Base-by-base conservation (phyloP, 2,797 vertebrate species). In the Ctenosaura bakeri region DNA sequence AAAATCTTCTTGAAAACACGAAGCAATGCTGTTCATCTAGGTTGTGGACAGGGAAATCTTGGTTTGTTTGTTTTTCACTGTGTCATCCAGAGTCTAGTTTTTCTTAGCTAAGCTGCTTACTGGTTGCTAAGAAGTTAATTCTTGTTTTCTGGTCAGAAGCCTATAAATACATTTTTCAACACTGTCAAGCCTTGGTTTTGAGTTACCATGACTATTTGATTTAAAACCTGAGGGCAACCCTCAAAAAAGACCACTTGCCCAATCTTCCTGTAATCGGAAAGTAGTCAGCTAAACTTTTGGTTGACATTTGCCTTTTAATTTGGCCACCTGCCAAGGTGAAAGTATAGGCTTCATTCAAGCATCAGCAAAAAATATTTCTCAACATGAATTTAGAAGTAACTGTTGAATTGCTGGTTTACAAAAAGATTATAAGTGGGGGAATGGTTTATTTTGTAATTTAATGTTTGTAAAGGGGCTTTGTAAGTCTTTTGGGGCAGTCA, bases 111-210 rank as follows among this genome's bases (percentile, higher is more conserved):
- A 79, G 3, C 24, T 6, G 12, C 26, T 79, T 26, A 24, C 77
- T 81, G 52, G 52, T 6, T 13, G 16, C 50, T 29, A 54, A 80
- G 26, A 54, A 6, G 2, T 32, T 50, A 59, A 20, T 56, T 76
- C 13, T 29, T 74, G 24, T 56, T 38, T 38, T 81, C 6, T 56
- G 16, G 32, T 81, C 76, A 50, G 10, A 81, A 81, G 2, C 24
- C 77, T 79, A 16, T 79, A 52, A 42, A 78, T 78, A 24, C 50
- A 18, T 85, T 85, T 85, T 85, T 85, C 83, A 54, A 38, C 2
- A 73, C 29, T 73, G 13, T 32, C 32, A 24, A 14, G 66, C 7
- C 18, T 78, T 22, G 8, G 76, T 50, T 71, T 32, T 85, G 42
- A n/a, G 8, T 59, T 83, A 20, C 62, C 59, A 46, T 38, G 46